phyloP scores from a whole-genome alignment of 2,888 invertebrate genomes.

The Balanococcus diminutus region DNA sequence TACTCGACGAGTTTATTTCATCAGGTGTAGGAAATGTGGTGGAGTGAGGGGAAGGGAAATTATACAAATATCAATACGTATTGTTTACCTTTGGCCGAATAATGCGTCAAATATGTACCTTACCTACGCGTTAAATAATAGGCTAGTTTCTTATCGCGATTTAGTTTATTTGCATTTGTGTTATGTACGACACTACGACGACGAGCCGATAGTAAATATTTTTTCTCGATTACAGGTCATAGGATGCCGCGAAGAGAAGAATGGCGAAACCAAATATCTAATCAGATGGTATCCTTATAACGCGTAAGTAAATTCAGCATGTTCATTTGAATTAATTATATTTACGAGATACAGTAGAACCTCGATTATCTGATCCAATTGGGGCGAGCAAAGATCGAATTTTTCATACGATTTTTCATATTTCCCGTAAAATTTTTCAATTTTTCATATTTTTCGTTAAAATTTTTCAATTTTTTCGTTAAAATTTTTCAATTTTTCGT shows the following conservation, averaged over 20 bases:
- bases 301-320: slow-evolving; percentile 40
- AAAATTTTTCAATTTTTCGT: too few relatives aligned
- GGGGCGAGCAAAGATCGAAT: too few relatives aligned
- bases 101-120: not conserved
- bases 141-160: not conserved
- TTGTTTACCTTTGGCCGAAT: slow-evolving; percentile 4
- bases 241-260: slow-evolving; percentile 44
- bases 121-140: not conserved
- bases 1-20: not conserved
- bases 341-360: too few relatives aligned
- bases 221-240: slow-evolving; percentile 43
- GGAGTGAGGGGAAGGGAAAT: not conserved
- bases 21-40: too few relatives aligned
- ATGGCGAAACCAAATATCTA: slow-evolving; percentile 46
- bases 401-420: too few relatives aligned
- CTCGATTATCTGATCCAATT: too few relatives aligned
- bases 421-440: too few relatives aligned
- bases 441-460: too few relatives aligned
- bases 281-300: slow-evolving; percentile 53
- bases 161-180: not conserved
- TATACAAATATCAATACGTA: not conserved
- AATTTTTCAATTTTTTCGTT: too few relatives aligned
- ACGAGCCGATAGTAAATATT: not conserved
- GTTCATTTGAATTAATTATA: not conserved
- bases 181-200: not conserved